Conservation (phyloP, 2,113 vertebrate species). For the Lamprologus callipterus region DNA sequence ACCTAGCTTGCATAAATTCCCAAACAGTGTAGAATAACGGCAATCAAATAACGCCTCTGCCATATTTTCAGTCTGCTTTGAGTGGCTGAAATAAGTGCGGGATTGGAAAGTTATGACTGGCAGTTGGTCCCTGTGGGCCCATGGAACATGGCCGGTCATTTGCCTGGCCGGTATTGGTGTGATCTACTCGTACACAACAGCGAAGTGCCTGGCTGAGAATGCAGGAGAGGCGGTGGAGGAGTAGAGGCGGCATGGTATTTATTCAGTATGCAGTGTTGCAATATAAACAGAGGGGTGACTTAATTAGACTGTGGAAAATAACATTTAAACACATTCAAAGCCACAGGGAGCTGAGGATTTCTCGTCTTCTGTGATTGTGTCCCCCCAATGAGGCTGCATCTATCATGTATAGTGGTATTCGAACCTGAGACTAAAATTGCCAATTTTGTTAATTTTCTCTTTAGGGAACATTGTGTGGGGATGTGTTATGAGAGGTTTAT, state of each 20-base stretch:
- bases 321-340: slow-evolving; percentile 23
- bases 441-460: not conserved
- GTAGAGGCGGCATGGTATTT: not conserved
- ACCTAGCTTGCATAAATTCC: not conserved
- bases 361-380: not conserved
- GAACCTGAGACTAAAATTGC: not conserved
- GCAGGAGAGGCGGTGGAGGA: not conserved
- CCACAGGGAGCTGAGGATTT: not conserved
- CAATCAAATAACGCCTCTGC: not conserved
- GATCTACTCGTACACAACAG: slow-evolving; percentile 25
- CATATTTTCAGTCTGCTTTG: slow-evolving; percentile 24
- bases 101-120: slow-evolving; percentile 34
- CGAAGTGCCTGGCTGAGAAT: not conserved
- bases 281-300: not conserved
- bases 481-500: not conserved
- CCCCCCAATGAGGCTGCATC: not conserved
- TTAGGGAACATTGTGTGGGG: not conserved
- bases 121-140: slow-evolving; percentile 12
- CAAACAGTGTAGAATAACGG: slow-evolving; percentile 11
- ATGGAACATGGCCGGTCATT: slow-evolving; percentile 43
- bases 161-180: slow-evolving; percentile 18
- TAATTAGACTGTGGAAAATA: slow-evolving; percentile 20
- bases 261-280: slow-evolving; percentile 10
- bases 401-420: not conserved
- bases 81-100: slow-evolving; percentile 30